A percentile compares a stretch with the other conserved stretches of the same genome.
These are phyloP conservation scores for Brevimyrus niger DNA, from an alignment of 2,113 vertebrate species.

Conservation along the genomic window DNA sequence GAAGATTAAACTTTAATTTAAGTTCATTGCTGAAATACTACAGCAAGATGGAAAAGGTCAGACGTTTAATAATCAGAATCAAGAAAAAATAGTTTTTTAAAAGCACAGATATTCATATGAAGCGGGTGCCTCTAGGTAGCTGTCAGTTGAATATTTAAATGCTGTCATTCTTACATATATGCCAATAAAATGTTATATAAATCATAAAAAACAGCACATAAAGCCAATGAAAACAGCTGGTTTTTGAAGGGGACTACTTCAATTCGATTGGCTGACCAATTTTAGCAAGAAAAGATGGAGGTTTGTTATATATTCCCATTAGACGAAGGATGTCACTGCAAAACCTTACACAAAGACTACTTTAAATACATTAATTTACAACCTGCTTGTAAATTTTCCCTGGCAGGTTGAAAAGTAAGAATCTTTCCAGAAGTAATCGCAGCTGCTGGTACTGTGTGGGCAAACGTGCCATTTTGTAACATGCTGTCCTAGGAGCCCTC, in stretches of 20 bases:
- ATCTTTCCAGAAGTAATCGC: background rate
- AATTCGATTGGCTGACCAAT: background rate
- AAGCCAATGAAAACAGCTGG: background rate
- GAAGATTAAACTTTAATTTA: conserved; percentile 52
- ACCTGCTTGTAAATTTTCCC: background rate
- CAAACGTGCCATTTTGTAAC: background rate
- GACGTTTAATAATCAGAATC: conserved; percentile 25
- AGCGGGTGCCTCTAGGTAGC: background rate
- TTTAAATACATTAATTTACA: conserved; percentile 10
- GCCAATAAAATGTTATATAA: background rate
- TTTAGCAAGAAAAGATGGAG: background rate
- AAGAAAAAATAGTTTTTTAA: background rate
- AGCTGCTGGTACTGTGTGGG: background rate
- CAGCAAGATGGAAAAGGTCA: conserved; percentile 41
- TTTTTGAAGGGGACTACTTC: background rate
- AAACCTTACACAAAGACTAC: background rate
- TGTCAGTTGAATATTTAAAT: background rate
- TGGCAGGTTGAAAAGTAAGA: background rate
- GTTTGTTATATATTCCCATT: conserved; percentile 1
- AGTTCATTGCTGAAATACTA: conserved; percentile 52
- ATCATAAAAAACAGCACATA: background rate
- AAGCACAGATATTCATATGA: background rate
- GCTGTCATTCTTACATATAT: background rate
- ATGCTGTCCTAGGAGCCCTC: background rate
- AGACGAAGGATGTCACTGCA: background rate